Percentiles rank a stretch among this genome's conserved stretches.
Evolutionary conservation across 2,113 vertebrate species (phyloP).

Genomic region (Podarcis cretensis): DNA sequence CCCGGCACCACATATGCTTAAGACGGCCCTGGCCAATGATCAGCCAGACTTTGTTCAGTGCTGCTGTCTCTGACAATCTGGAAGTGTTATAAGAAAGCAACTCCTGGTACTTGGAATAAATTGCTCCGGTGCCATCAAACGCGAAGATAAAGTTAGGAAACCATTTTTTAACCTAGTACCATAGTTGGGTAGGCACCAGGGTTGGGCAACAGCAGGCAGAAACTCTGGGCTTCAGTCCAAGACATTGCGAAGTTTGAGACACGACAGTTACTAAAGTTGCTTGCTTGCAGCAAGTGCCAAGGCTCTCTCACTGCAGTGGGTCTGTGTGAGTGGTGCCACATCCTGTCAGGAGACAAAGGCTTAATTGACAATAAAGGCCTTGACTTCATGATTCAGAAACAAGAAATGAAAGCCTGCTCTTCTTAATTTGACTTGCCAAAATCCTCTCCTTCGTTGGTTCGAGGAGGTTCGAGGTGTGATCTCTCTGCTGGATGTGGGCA

Average conservation of each 20-base stretch:
- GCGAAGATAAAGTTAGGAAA: neutral
- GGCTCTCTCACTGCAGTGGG: slow-evolving; percentile 9
- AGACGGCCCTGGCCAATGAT: too few relatives aligned
- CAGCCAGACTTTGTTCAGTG: too few relatives aligned
- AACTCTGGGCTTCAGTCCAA: slow-evolving; percentile 40
- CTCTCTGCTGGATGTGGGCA: neutral
- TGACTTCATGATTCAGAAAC: neutral
- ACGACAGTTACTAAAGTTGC: neutral
- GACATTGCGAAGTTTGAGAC: slow-evolving; percentile 21
- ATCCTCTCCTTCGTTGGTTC: neutral
- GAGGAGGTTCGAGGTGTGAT: neutral
- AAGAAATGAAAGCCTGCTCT: neutral
- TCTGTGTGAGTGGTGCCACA: neutral
- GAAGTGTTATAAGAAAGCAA: neutral
- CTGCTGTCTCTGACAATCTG: neutral
- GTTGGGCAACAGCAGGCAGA: neutral
- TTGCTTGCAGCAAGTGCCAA: neutral
- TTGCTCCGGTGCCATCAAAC: neutral
- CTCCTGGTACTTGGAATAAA: neutral
- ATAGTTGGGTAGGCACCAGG: slow-evolving; percentile 34
- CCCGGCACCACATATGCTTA: too few relatives aligned
- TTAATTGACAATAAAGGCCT: slow-evolving; percentile 43
- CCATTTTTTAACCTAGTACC: slow-evolving; percentile 44
- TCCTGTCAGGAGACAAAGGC: slow-evolving; percentile 40
- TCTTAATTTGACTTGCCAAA: neutral